Evolutionary conservation across 2,888 invertebrate genomes (phyloP).

Genomic region (Tinea trinotella): DNA sequence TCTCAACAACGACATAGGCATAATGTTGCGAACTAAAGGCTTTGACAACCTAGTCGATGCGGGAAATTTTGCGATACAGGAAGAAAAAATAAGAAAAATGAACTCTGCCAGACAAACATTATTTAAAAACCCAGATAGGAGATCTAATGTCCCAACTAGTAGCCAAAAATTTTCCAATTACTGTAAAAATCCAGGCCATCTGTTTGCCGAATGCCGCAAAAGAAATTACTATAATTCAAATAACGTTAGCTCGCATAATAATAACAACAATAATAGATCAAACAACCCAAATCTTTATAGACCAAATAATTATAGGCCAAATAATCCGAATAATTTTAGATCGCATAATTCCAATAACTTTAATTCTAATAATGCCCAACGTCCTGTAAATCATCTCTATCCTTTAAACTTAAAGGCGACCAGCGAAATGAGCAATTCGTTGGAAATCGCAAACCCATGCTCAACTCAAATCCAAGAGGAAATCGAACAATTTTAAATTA

Average conservation of each 20-base stretch:
- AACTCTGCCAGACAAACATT: conserved; percentile 23
- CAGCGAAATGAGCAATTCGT: conserved; percentile 22
- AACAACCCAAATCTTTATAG: no score
- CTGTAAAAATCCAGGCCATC: conserved; percentile 11
- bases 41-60: no score
- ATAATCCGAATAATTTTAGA: not conserved
- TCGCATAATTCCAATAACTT: not conserved
- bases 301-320: no score
- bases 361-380: not conserved
- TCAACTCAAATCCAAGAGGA: not conserved
- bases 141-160: no score
- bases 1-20: no score
- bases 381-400: not conserved
- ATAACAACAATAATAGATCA: not conserved
- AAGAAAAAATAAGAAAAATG: conserved; percentile 27
- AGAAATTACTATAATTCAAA: conserved; percentile 9
- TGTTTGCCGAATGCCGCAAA: conserved; percentile 2
- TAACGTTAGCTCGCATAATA: not conserved
- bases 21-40: no score
- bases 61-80: conserved; percentile 27
- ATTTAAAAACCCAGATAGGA: no score
- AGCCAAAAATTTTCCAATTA: conserved; percentile 18
- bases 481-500: not conserved
- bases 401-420: conserved; percentile 24
- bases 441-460: conserved; percentile 21